Base-by-base conservation (phyloP, 2,888 invertebrate genomes). In the Lamellibrachia columna region DNA sequence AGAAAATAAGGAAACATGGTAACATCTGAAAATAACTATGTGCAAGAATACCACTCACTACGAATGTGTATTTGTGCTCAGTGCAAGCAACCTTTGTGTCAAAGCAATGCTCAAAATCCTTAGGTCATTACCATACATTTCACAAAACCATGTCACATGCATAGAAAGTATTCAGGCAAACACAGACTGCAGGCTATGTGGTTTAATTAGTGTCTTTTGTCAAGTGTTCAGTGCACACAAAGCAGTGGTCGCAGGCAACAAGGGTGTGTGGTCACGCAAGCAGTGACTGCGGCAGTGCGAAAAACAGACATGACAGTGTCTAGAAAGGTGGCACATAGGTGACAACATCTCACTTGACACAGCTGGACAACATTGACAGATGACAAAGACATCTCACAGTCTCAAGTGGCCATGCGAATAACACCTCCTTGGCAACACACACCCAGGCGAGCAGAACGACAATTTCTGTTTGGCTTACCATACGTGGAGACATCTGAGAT, bases 381-480 rank as follows among this genome's bases (percentile, higher is more conserved):
- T 6, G 75, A 75, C 15, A n/a, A 15, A 22, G 75, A 22, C 75
- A 75, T 75, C 6, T n/a, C 40, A 40, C 6, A 11, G 22, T 75
- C 75, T 75, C 22, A 22, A 75, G n/a, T n/a, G 75, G 22, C 22
- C 22, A 15, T 75, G 75, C 22, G 15, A 4, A n/a, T 1, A 22
- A 75, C 15, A 75, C 75, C 75, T 75, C n/a, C 22, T 40, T 1
- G 40, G 40, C 40, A 40, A 40, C 40, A 40, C 40, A 3, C 75
- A 15, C 75, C n/a, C 11, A n/a, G 22, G 22, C 2, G 22, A 75
- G 15, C 75, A 15, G 22, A 75, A 75, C 22, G 75, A 75, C 75
- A 11, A 75, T 75, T 40, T 91, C 58, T 91, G 4, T 58, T 91
- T 40, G 52, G 55, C 93, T 92, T 52, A 93, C 93, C 93, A 90